Conservation (phyloP, 2,113 vertebrate species). For the Leptosomus discolor region DNA sequence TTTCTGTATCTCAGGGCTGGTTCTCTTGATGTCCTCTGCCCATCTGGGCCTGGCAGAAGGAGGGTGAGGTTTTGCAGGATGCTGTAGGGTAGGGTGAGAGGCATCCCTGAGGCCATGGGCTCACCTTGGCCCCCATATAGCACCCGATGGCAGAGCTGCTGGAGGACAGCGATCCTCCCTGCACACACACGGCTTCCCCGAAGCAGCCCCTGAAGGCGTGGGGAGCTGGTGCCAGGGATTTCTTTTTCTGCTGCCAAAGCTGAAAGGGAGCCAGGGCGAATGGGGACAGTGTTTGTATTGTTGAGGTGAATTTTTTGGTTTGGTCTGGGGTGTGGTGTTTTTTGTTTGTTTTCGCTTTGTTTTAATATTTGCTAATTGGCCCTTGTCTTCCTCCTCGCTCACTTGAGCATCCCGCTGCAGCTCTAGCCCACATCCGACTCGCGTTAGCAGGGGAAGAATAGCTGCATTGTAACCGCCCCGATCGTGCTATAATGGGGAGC, state of each 20-base stretch:
- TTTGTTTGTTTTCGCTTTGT: background rate
- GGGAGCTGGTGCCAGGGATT: background rate
- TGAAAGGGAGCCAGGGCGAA: background rate
- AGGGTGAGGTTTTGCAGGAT: background rate
- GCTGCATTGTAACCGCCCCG: background rate
- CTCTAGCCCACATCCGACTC: background rate
- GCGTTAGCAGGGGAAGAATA: background rate
- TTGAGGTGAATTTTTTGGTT: background rate
- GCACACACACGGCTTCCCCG: background rate
- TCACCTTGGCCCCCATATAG: background rate
- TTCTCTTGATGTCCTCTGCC: background rate
- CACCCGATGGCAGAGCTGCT: background rate
- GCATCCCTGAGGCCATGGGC: fast-evolving
- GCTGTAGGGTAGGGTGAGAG: background rate
- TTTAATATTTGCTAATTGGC: constrained; percentile 2
- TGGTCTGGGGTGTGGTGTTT: background rate
- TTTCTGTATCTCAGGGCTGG: background rate
- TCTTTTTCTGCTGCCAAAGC: background rate
- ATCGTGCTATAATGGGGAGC: background rate
- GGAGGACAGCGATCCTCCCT: background rate
- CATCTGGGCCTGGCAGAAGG: background rate
- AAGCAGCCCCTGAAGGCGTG: background rate
- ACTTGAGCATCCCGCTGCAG: background rate
- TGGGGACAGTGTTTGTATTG: background rate
- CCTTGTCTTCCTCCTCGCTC: background rate